Conservation (phyloP, 2,888 invertebrate species). For the Polietes domitor region DNA sequence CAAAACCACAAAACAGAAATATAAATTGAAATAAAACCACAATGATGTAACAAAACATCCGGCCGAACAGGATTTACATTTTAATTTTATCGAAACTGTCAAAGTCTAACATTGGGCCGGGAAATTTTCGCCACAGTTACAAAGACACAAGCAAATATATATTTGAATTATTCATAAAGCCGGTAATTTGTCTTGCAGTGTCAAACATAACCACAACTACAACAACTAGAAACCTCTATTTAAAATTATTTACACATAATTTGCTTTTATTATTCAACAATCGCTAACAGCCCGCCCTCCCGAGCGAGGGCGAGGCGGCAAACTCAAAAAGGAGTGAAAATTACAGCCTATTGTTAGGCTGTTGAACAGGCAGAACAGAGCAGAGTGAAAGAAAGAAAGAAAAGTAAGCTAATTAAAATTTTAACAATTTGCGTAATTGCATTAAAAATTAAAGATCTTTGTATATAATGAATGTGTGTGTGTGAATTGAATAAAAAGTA, state of each 20-base stretch:
- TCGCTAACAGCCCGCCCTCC: not conserved
- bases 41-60: too few relatives aligned
- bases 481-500: not conserved
- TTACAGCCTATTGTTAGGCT: not conserved
- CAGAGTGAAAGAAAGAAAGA: not conserved
- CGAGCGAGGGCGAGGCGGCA: too few relatives aligned
- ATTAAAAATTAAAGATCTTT: slow-evolving; percentile 46
- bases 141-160: not conserved
- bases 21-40: too few relatives aligned
- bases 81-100: too few relatives aligned
- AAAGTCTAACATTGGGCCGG: too few relatives aligned
- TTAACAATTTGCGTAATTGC: slow-evolving; percentile 55
- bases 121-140: not conserved
- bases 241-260: not conserved
- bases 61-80: too few relatives aligned
- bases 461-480: not conserved
- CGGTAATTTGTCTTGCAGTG: not conserved
- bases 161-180: not conserved
- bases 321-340: not conserved
- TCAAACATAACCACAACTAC: not conserved
- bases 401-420: slow-evolving; percentile 51
- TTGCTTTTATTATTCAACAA: not conserved
- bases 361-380: not conserved
- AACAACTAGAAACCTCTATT: not conserved
- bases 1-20: too few relatives aligned